Base-by-base conservation (phyloP, 2,113 vertebrate species). In the Notarius quadriscutis region DNA sequence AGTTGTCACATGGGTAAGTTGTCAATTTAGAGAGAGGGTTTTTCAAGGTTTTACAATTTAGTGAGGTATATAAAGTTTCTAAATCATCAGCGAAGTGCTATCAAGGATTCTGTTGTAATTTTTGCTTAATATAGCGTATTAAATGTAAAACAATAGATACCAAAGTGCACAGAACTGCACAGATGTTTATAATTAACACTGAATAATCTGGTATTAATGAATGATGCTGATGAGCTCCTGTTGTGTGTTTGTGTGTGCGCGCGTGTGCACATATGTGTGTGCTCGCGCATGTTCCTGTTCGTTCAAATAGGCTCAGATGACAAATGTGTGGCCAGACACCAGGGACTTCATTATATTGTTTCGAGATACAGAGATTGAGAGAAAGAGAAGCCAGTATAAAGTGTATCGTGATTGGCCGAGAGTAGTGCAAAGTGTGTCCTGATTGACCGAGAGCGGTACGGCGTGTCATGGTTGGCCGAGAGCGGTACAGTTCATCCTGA, bases 271-370 rank as follows among this genome's bases (percentile, higher is more conserved):
- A 14, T 22, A 17, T 20, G 78, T 81, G 60, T 83, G 81, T 65
- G 60, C 4, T 2, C 17, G 27, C 22, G 34, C 25, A 48, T 77
- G 48, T 4, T 34, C 50, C 2, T 11, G 41, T 22, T 48, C 4
- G 41, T 92, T 92, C 90, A 90, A 86, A 92, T 90, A 86, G 14
- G 55, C 87, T 86, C 91, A 91, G 71, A 89, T 86, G 89, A 94
- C 90, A 93, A 93, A 94, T 94, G 91, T 92, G 92, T 93, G 92
- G 93, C 92, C 50, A 89, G 84, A 91, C 89, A 77, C 91, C 87
- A 81, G 92, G 93, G 93, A 93, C 92, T 88, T 94, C 92, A 92
- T 94, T 94, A 95, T 85, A 90, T 81, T 0, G 87, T 90, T 84
- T 87, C 84, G 89, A 88, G 89, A n/a, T 5, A 51, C 48, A n/a